Base-by-base conservation (phyloP, 92 coral and sea anemone species). In the Pocillopora meandrina region DNA sequence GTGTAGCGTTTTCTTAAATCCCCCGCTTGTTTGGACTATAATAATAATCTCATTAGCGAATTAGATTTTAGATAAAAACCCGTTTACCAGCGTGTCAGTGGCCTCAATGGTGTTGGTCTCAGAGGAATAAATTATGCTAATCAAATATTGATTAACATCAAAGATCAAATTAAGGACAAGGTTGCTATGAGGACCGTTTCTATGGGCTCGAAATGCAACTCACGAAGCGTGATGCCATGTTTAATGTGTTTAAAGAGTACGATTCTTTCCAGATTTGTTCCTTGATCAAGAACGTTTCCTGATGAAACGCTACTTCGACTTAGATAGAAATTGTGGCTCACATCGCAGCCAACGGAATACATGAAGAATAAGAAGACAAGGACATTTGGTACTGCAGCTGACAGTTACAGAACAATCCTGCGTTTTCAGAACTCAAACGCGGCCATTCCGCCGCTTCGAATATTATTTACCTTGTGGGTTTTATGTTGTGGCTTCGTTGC, bases 141-240 rank as follows among this genome's bases (percentile, higher is more conserved):
- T 81, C 67, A 42, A 56, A 68, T 70, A 71, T 81, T 71, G 77
- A 60, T 72, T 59, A n/a, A 60, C 85, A 42, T 69, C 57, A 62
- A 19, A 61, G 65, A 36, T 63, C 7, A 60, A 23, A 61, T 65
- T 61, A 65, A 65, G 12, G 56, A 13, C 55, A 55, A 61, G 56
- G 85, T 81, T 81, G 77, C 86, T 63, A 83, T 21, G 86, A 49
- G 12, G 34, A 83, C 63, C 31, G 80, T 83, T 83, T 73, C 73
- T 12, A 74, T 73, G 80, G 68, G 64, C 18, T 49, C 18, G 26
- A 73, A 62, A 73, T 73, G 80, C 78, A 83, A 69, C 70, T 77
- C 13, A 62, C 80, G 64, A 71, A 47, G 86, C 72, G 52, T 63
- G 85, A 82, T 71, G 77, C 2, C 35, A 26, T 73, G 31, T 62